Evolutionary conservation across 2,888 invertebrate genomes (phyloP).

Genomic region (Magallana nippona): DNA sequence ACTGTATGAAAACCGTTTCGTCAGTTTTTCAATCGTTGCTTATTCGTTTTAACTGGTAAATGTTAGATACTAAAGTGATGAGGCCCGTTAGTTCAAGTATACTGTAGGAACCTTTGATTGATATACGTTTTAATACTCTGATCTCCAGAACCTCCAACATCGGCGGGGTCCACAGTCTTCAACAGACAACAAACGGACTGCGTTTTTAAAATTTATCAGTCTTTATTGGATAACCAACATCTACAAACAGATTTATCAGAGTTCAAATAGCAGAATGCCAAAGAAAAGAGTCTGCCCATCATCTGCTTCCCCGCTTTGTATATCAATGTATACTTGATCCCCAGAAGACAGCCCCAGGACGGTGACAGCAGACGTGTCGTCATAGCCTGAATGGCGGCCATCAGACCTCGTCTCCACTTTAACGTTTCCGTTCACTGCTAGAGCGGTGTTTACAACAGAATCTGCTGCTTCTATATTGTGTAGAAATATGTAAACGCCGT

Average conservation of each 20-base stretch:
- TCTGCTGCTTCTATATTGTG: background rate
- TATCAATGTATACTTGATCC: background rate
- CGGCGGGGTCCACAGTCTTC: no score
- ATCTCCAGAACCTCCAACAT: no score
- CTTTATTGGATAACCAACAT: no score
- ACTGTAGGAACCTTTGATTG: no score
- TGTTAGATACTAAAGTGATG: no score
- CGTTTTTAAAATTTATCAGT: no score
- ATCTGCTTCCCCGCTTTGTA: background rate
- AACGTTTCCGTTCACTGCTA: background rate
- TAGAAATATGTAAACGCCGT: background rate
- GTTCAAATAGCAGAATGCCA: background rate
- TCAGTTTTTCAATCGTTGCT: no score
- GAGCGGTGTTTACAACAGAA: background rate
- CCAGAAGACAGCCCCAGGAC: background rate
- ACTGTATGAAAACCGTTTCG: no score
- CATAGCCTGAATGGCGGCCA: background rate
- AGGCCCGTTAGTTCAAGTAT: no score
- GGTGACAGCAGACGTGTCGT: slow-evolving; percentile 9
- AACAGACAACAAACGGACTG: no score
- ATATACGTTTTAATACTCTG: no score
- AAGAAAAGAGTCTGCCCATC: background rate
- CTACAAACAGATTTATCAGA: background rate
- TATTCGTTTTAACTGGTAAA: no score
- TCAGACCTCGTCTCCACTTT: background rate